Conservation (phyloP, 2,888 invertebrate species). For the Mesoligia furuncula region DNA sequence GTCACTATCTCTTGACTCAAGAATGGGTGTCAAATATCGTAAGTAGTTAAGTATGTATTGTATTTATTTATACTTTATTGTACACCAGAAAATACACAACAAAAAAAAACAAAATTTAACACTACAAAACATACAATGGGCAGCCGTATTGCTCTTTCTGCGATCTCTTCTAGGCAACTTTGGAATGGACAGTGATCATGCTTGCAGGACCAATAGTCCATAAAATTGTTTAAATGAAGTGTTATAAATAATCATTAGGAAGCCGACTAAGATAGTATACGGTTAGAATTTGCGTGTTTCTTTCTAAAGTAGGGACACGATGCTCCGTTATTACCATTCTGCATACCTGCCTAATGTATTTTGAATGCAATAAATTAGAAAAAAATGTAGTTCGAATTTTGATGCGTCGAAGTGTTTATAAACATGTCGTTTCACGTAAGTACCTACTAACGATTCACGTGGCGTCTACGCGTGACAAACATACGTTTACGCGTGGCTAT, state of each 20-base stretch:
- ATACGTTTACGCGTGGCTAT: background rate
- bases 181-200: background rate
- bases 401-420: background rate
- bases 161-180: too few relatives aligned
- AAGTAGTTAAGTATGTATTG: background rate
- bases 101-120: too few relatives aligned
- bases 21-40: background rate
- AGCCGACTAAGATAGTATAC: conserved; percentile 26
- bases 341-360: conserved; percentile 4
- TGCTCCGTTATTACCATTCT: conserved; percentile 43
- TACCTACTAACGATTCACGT: background rate
- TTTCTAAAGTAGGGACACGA: conserved; percentile 21
- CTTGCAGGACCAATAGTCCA: background rate
- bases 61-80: too few relatives aligned
- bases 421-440: background rate
- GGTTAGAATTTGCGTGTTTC: too few relatives aligned
- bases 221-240: conserved; percentile 5
- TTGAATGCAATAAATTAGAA: conserved; percentile 19
- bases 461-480: background rate
- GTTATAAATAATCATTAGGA: conserved; percentile 27
- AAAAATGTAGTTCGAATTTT: conserved; percentile 6
- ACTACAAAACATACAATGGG: too few relatives aligned
- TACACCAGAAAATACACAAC: too few relatives aligned
- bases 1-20: background rate
- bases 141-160: too few relatives aligned